A percentile compares a stretch with the other conserved stretches of the same genome.
These are phyloP conservation scores for Synanthedon tipuliformis DNA, from an alignment of 2,888 invertebrate genomes.

Conservation along the genomic window DNA sequence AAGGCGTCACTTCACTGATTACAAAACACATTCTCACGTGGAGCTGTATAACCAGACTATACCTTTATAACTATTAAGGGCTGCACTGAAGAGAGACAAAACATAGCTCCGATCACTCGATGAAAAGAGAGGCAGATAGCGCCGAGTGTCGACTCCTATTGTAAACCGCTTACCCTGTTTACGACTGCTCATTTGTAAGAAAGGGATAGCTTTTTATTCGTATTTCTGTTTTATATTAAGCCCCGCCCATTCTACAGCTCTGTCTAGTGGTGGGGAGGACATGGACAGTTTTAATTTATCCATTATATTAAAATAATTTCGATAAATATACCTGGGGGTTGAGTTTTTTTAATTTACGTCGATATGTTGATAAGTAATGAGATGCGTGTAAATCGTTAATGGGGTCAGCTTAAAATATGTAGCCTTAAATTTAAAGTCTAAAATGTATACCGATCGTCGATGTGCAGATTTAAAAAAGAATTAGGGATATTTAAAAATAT, in stretches of 20 bases:
- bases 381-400: too few species aligned
- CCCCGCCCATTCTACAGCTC: conserved; percentile 57
- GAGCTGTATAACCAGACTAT: conserved; percentile 45
- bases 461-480: too few species aligned
- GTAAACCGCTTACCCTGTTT: conserved; percentile 61
- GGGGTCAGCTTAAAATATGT: too few species aligned
- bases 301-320: conserved; percentile 70
- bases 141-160: conserved; percentile 51
- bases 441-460: too few species aligned
- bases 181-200: conserved; percentile 64
- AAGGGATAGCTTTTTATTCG: conserved; percentile 45
- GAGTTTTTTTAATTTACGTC: conserved; percentile 61
- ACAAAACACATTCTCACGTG: conserved; percentile 67
- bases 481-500: too few species aligned
- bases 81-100: conserved; percentile 31
- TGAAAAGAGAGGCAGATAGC: conserved; percentile 38
- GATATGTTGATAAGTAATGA: conserved; percentile 28
- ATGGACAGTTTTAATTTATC: conserved; percentile 69
- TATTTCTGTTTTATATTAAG: conserved; percentile 39
- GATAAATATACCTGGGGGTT: conserved; percentile 59
- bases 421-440: too few species aligned
- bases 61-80: conserved; percentile 60
- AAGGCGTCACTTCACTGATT: conserved; percentile 67
- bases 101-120: conserved; percentile 27
- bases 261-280: conserved; percentile 55